phyloP scores from a whole-genome alignment of 1,140 invertebrate species.

The Drosophila mayri region DNA sequence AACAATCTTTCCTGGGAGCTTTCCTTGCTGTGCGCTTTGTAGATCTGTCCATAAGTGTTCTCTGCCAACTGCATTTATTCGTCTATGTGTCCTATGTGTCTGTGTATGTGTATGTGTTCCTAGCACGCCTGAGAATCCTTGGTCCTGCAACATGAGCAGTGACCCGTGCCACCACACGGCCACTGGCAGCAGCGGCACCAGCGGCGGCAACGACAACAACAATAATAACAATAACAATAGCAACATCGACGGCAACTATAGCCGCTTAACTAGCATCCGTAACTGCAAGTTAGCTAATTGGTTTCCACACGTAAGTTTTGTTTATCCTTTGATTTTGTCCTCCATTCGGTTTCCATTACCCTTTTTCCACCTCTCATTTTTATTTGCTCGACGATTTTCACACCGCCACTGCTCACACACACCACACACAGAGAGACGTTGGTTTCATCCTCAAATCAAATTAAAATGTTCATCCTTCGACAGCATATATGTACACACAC shows the following conservation, averaged over 20 bases:
- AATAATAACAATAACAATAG: slow-evolving; percentile 33
- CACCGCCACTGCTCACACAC: slow-evolving; percentile 17
- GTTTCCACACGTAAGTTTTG: slow-evolving; percentile 78
- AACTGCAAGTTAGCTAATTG: slow-evolving; percentile 71
- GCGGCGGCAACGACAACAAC: slow-evolving; percentile 17
- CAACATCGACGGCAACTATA: slow-evolving; percentile 26
- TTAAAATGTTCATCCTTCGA: slow-evolving; percentile 72
- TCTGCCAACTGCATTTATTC: slow-evolving; percentile 35
- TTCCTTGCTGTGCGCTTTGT: slow-evolving; percentile 29
- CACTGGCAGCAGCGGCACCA: slow-evolving; percentile 33
- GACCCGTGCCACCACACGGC: background rate
- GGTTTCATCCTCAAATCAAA: slow-evolving; percentile 66
- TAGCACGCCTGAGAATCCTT: slow-evolving; percentile 21
- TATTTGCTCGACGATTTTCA: slow-evolving; percentile 47
- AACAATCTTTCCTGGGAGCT: slow-evolving; percentile 43
- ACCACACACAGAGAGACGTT: background rate
- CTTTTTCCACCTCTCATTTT: slow-evolving; percentile 22
- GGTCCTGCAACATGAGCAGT: slow-evolving; percentile 31
- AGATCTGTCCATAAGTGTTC: slow-evolving; percentile 37
- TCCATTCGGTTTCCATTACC: slow-evolving; percentile 12
- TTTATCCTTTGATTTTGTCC: slow-evolving; percentile 32
- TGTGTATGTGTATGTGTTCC: slow-evolving; percentile 39
- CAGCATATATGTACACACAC: slow-evolving; percentile 27
- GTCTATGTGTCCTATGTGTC: slow-evolving; percentile 16
- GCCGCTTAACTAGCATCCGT: slow-evolving; percentile 47